Evolutionary conservation across 2,797 vertebrate species (phyloP), one percentile per base, ranked within the genome.

Genomic region (Orientallactaga sibirica): DNA sequence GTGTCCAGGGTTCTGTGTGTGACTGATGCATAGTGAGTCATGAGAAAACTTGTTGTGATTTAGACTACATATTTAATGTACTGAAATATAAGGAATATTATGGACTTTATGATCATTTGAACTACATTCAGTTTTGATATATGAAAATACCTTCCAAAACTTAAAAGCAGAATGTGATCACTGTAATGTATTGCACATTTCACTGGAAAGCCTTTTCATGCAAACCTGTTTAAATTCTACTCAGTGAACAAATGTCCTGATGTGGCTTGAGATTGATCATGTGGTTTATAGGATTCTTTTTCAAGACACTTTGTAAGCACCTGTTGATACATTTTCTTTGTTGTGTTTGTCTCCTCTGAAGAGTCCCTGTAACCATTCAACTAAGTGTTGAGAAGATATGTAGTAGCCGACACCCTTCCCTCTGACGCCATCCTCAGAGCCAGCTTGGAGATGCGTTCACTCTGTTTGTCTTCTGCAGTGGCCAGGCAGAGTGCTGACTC

Each of bases 401-500:
- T 87, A 73, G 88, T 74, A 86, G 92, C 93, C n/a, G 88, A 43
- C 88, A 91, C 41, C 43, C 95, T 96, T 96, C 74, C 82, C 48
- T 94, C 87, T 96, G 95, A 97, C 86, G 79, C 61, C 76, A 75
- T 91, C 87, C 94, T 96, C 86, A 96, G 96, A 95, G 94, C 96
- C 98, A 97, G 0, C 90, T 77, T 96, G 98, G 96, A 97, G 96
- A 98, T 98, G 97, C 96, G 97, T 84, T 97, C 97, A 94, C 76
- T 76, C 88, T 74, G 96, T 94, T 70, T 0, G 52, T 95, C 94
- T 93, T 97, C 96, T 97, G 96, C 93, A 97, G 95, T 97, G 98
- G 97, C 96, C 95, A 96, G 95, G 96, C 97, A 97, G 79, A 97
- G 96, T n/a, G 18, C 94, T 92, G 24, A 95, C 96, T 97, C 93